Evolutionary conservation across 2,888 invertebrate species (phyloP).

Genomic region (Noctua comes): DNA sequence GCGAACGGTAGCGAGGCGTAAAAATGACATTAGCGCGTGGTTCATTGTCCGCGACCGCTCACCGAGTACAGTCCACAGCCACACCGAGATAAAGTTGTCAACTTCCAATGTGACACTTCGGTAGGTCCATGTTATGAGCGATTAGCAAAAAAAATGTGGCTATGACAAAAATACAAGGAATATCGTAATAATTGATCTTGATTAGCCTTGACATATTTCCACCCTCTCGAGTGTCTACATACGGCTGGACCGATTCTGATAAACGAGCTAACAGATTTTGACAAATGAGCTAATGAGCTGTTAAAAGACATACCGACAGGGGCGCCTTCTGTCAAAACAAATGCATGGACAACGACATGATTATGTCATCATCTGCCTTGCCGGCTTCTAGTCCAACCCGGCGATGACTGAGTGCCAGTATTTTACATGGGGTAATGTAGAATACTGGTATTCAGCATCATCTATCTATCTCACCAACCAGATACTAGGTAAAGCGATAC

Average conservation of each 20-base stretch:
- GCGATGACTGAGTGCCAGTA: not conserved
- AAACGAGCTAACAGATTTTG: slow-evolving; percentile 29
- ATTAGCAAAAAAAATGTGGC: not conserved
- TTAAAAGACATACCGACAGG: slow-evolving; percentile 10
- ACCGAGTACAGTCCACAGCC: slow-evolving; percentile 24
- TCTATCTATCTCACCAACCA: not conserved
- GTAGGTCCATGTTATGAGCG: slow-evolving; percentile 12
- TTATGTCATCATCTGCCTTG: not conserved
- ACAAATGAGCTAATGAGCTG: slow-evolving; percentile 16
- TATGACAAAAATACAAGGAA: slow-evolving; percentile 1
- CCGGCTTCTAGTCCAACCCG: not conserved
- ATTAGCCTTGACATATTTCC: slow-evolving; percentile 20
- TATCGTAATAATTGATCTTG: not conserved
- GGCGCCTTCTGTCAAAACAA: slow-evolving; percentile 1
- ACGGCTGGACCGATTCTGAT: slow-evolving; percentile 19
- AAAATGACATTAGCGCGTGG: slow-evolving; percentile 58
- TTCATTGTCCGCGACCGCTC: slow-evolving; percentile 62
- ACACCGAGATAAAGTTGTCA: slow-evolving; percentile 60
- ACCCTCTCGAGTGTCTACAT: not conserved
- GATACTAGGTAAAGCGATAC: not conserved
- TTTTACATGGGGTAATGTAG: not conserved
- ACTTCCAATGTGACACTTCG: slow-evolving; percentile 30
- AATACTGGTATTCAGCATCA: not conserved
- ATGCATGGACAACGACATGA: not conserved
- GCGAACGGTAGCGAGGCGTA: slow-evolving; percentile 41